These are phyloP conservation scores for Podarcis cretensis DNA, from an alignment of 2,113 vertebrate species.

Conservation along the genomic window DNA sequence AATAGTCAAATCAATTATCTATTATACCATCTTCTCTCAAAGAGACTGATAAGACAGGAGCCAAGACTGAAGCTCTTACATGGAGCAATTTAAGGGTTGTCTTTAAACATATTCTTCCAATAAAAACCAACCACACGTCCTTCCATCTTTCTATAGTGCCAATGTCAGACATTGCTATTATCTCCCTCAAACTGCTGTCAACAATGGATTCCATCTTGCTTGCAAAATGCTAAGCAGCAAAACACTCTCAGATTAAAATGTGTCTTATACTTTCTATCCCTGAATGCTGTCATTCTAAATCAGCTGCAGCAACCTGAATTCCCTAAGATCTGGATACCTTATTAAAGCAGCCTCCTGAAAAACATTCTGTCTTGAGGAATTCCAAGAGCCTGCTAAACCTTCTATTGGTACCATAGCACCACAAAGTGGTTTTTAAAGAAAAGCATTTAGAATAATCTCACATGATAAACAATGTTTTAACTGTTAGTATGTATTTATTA, in stretches of 20 bases:
- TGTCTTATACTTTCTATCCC: not conserved
- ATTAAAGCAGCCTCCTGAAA: not conserved
- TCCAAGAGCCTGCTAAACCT: conserved; percentile 18
- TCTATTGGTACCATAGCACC: not conserved
- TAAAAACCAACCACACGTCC: not conserved
- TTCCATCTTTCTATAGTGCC: not conserved
- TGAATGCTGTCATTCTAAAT: not conserved
- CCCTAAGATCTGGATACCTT: conserved; percentile 6
- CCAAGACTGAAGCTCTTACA: not conserved
- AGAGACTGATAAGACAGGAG: not conserved
- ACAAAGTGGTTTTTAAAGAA: not conserved
- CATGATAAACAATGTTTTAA: not conserved
- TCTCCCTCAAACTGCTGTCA: not conserved
- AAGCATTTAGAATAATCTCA: not conserved
- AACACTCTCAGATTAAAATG: not conserved
- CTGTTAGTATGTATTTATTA: not conserved
- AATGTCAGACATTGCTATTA: not conserved
- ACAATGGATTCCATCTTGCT: not conserved
- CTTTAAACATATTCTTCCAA: not conserved
- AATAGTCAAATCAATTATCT: not conserved
- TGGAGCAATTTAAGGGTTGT: conserved; percentile 2
- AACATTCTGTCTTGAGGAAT: conserved; percentile 10
- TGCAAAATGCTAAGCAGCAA: not conserved
- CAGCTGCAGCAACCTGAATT: not conserved
- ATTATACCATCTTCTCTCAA: not conserved